Evolutionary conservation across 2,113 vertebrate genomes (phyloP).

Genomic region (Pionites leucogaster): DNA sequence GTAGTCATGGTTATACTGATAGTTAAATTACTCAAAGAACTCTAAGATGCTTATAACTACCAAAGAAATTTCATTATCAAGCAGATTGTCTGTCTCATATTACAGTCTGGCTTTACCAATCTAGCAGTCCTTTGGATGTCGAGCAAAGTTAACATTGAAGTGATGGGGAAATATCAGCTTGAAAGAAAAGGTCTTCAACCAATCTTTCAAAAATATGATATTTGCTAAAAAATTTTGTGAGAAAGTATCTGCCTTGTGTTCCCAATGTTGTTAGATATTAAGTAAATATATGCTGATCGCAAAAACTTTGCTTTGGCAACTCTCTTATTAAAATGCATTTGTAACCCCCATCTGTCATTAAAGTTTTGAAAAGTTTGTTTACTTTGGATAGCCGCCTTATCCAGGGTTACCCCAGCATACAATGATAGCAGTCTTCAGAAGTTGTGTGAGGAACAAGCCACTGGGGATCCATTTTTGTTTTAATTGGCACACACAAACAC

Average conservation of each 20-base stretch:
- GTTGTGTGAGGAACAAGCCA: constrained; percentile 80
- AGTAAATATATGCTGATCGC: constrained; percentile 82
- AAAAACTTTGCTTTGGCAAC: constrained; percentile 82
- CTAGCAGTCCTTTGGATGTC: constrained; percentile 66
- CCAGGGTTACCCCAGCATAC: constrained; percentile 83
- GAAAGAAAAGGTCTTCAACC: constrained; percentile 77
- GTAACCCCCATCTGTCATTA: constrained; percentile 82
- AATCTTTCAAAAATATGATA: constrained; percentile 71
- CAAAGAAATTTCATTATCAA: constrained; percentile 72
- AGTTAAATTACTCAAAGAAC: constrained; percentile 65
- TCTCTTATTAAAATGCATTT: constrained; percentile 85
- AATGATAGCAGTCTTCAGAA: constrained; percentile 84
- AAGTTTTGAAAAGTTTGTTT: constrained; percentile 88
- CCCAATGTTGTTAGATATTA: constrained; percentile 83
- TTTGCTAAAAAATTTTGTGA: constrained; percentile 79
- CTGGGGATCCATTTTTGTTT: constrained; percentile 83
- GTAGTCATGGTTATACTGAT: constrained; percentile 47
- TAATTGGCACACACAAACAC: constrained; percentile 84
- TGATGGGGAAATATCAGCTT: constrained; percentile 71
- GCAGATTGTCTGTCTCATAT: constrained; percentile 66
- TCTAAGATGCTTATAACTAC: constrained; percentile 70
- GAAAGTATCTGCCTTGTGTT: constrained; percentile 80
- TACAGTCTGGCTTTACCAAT: constrained; percentile 60
- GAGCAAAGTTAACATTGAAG: constrained; percentile 70
- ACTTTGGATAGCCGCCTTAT: constrained; percentile 80